These are phyloP conservation scores for Picus viridis DNA, from an alignment of 2,797 vertebrate genomes.

Conservation along the genomic window DNA sequence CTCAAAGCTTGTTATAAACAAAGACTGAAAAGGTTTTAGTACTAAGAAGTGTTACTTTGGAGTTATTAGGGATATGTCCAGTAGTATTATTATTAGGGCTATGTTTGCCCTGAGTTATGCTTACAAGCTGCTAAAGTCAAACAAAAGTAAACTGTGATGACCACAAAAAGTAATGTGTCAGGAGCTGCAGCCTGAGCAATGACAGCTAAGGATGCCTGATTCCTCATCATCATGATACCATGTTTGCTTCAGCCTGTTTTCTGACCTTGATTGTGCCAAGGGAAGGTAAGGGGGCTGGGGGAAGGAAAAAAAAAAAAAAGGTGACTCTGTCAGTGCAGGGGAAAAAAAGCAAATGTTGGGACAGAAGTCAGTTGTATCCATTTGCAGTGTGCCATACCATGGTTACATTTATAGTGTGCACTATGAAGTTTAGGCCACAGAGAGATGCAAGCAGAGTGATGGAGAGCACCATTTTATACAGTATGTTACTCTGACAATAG, in stretches of 20 bases:
- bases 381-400: neutral
- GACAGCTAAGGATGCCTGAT: neutral
- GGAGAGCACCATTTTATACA: conserved; percentile 42
- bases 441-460: conserved; percentile 45
- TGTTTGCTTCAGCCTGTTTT: neutral
- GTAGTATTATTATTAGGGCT: neutral
- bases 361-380: neutral
- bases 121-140: neutral
- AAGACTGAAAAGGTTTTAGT: neutral
- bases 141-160: neutral
- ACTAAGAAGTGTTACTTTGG: neutral
- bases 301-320: neutral
- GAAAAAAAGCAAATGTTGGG: neutral
- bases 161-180: accelerated
- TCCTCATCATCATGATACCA: neutral
- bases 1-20: conserved; percentile 1
- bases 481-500: conserved; percentile 66
- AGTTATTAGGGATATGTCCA: neutral
- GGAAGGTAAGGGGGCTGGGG: too few relatives aligned
- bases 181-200: neutral
- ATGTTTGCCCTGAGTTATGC: neutral
- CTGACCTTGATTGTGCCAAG: neutral
- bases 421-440: conserved; percentile 45
- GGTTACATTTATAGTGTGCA: conserved; percentile 18
- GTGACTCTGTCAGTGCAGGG: neutral